Conservation (phyloP, 2,797 vertebrate genomes). For the Percopsis omiscomaycus region DNA sequence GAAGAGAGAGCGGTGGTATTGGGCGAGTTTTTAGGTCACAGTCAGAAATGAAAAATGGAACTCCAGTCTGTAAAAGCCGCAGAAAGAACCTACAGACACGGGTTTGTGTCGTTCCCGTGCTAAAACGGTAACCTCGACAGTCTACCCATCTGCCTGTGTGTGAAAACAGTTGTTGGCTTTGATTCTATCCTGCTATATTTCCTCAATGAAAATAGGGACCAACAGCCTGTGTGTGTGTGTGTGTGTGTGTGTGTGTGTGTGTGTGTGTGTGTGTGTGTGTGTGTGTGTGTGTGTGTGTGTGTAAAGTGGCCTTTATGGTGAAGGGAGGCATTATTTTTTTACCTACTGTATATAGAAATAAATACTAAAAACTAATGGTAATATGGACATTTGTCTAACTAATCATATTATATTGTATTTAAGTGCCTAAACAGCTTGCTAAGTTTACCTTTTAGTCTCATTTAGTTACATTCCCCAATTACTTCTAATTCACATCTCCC, state of each 20-base stretch:
- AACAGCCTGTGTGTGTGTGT: neutral
- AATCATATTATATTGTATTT: too few species aligned
- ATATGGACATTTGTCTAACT: too few species aligned
- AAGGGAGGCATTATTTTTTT: too few species aligned
- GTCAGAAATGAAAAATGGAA: conserved; percentile 14
- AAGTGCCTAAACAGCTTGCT: too few species aligned
- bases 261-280: conserved; percentile 3
- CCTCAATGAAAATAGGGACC: conserved; percentile 33
- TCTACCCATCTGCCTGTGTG: conserved; percentile 61
- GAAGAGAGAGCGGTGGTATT: neutral
- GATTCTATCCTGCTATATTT: conserved; percentile 38
- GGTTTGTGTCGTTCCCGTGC: conserved; percentile 18
- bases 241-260: neutral
- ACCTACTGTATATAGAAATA: too few species aligned
- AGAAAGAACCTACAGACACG: conserved; percentile 71
- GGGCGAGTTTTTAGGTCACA: conserved; percentile 49
- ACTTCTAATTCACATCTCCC: too few species aligned
- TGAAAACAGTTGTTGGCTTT: conserved; percentile 68
- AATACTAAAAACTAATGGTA: too few species aligned
- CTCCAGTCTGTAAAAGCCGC: conserved; percentile 43
- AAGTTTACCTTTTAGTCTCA: too few species aligned
- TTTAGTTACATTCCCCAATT: too few species aligned
- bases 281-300: conserved; percentile 1
- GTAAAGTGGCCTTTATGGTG: neutral
- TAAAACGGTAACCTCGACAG: conserved; percentile 39